phyloP scores from a whole-genome alignment of 2,797 vertebrate species.

The Scyliorhinus canicula region DNA sequence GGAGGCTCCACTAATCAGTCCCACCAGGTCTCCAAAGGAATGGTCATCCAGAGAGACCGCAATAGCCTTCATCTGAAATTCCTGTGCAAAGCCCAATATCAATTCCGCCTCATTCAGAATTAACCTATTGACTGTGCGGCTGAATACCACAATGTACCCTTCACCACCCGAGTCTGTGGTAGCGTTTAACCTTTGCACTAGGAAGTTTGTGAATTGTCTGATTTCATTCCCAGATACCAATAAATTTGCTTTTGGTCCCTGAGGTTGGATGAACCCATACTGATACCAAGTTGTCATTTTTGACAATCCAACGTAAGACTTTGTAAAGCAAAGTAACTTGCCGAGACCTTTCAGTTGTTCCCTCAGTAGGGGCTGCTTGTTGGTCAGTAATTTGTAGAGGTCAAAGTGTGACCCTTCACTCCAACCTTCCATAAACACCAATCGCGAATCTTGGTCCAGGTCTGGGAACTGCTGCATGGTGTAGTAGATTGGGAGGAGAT shows the following conservation, averaged over 20 bases:
- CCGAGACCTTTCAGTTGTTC: constrained; percentile 84
- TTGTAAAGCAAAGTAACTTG: constrained; percentile 90
- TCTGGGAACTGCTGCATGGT: constrained; percentile 92
- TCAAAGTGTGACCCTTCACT: constrained; percentile 83
- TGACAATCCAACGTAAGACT: constrained; percentile 85
- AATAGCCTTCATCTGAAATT: constrained; percentile 92
- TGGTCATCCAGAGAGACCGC: constrained; percentile 88
- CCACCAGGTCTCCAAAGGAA: constrained; percentile 72
- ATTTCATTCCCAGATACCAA: constrained; percentile 89
- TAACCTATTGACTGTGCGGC: constrained; percentile 79
- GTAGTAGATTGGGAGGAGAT: constrained; percentile 87
- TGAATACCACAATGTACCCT: constrained; percentile 86
- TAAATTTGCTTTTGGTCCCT: constrained; percentile 94
- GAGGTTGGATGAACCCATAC: constrained; percentile 93
- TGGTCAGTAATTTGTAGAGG: constrained; percentile 85
- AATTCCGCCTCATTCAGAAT: constrained; percentile 91
- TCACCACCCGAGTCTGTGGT: constrained; percentile 61
- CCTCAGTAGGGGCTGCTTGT: constrained; percentile 84
- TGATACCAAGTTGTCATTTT: constrained; percentile 98
- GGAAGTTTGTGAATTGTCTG: constrained; percentile 74
- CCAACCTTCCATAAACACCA: constrained; percentile 98
- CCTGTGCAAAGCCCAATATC: constrained; percentile 82
- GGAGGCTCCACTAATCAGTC: constrained; percentile 74
- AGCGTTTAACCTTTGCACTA: constrained; percentile 77
- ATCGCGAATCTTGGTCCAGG: constrained; percentile 73